Evolutionary conservation across 2,797 vertebrate genomes (phyloP), one percentile per base, ranked within the genome.

Genomic region (Garrulus glandarius): DNA sequence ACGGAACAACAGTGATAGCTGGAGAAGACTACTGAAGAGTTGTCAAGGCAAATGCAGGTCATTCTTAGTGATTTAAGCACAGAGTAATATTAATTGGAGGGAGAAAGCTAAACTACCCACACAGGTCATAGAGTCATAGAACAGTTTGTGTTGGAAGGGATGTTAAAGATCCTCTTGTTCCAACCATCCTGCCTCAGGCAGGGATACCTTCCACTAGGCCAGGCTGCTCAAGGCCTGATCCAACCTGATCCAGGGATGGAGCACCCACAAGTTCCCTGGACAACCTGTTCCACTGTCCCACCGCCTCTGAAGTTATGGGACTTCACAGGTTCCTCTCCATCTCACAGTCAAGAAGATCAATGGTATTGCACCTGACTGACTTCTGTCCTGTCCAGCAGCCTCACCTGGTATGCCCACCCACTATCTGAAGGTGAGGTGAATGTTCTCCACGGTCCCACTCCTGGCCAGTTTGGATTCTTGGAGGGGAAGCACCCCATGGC

Each of bases 341-440:
- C 39, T 44, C 34, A 67, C 1, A 43, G 22, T 6, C 56, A 80
- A 12, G 13, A 53, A 27, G 4, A 24, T 14, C 46, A 32, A 1
- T 0, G 4, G 4, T 30, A 6, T 56, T 5, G 3, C 7, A 36
- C 16, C 14, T 12, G 20, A 2, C 29, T 30, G 57, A n/a, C 15
- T 29, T 32, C 26, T 55, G 46, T 60, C 52, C 30, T 57, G 37
- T 23, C 41, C 68, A 43, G 41, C 49, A 50, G 24, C 37, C 27
- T 75, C 37, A 34, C 17, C 32, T 46, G 78, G 43, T 43, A 29
- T 2, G 0, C 18, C 32, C 46, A 30, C 21, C 18, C 2, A 1
- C 9, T 20, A 3, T 11, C 47, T 41, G 65, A 36, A 27, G 1
- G 13, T 20, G 60, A 88, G 53, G 27, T 8, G 27, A 29, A 10